Base-by-base conservation (phyloP, 2,888 invertebrate genomes). In the Machimus rusticus region DNA sequence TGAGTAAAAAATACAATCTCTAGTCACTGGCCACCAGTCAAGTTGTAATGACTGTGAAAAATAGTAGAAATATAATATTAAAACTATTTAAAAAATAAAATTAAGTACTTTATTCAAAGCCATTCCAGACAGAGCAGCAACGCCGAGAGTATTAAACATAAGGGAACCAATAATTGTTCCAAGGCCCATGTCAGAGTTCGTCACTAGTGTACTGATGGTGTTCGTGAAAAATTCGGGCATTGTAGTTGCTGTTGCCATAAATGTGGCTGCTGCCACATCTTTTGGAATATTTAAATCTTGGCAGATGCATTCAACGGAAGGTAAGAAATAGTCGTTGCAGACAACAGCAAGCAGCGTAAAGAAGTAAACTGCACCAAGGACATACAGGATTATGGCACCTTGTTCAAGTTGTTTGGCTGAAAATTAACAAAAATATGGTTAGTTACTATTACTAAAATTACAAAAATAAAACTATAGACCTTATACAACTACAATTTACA, bases 211-310 rank as follows among this genome's bases (percentile, higher is more conserved):
- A 5, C 97, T 98, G 79, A 99, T 97, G 51, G 98, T 94, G 91
- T 97, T 98, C 57, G 98, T 97, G 92, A 98, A 98, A 89, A 98
- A 95, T 93, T 99, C 99, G 0, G 99, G 99, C 89, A 97, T 97
- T 19, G 98, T 98, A 1, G 99, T 99, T 4, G 99, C 99, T 0
- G 98, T 95, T 0, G 99, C 97, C 97, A 99, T 98, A 90, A 99
- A 99, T 0, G 99, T 99, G 2, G 99, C 99, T 0, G 98, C 99
- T 0, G 98, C 99, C 14, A 99, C 97, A 93, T 99, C 98, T 93
- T 95, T 95, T 16, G 96, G 95, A 90, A 97, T 94, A 90, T 95
- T 94, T 66, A 97, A 92, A 92, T 96, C 96, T 89, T 96, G 95
- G 91, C 98, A 98, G 89, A 98, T 97, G 88, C 95, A 94, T 92